Evolutionary conservation across 2,113 vertebrate genomes (phyloP).

Genomic region (Vombatus ursinus): DNA sequence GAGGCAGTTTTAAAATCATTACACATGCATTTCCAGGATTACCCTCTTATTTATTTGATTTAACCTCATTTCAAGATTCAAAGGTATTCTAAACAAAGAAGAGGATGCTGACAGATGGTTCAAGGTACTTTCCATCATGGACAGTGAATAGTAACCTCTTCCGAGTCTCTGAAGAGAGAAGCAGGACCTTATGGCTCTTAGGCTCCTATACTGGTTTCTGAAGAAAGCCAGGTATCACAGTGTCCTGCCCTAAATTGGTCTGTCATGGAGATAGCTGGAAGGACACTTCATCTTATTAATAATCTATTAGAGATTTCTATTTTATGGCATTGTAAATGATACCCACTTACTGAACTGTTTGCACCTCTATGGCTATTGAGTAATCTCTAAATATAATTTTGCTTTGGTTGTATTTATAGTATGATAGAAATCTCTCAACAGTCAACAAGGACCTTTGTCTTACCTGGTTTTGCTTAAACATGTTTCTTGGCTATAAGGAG

Average conservation of each 20-base stretch:
- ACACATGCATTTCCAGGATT: conserved; percentile 27
- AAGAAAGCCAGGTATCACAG: conserved; percentile 52
- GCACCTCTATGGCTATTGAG: conserved; percentile 34
- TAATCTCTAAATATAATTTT: conserved; percentile 42
- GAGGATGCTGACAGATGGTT: conserved; percentile 13
- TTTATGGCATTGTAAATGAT: conserved; percentile 27
- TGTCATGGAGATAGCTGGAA: background rate
- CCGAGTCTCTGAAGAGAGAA: background rate
- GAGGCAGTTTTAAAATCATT: conserved; percentile 30
- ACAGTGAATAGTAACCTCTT: background rate
- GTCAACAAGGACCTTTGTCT: background rate
- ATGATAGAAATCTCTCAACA: background rate
- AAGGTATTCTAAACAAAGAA: background rate
- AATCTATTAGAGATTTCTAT: conserved; percentile 36
- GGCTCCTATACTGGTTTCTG: conserved; percentile 7
- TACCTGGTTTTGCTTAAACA: background rate
- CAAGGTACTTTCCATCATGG: background rate
- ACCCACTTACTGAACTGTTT: conserved; percentile 37
- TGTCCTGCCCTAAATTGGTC: background rate
- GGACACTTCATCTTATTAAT: conserved; percentile 56
- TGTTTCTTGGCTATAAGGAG: background rate
- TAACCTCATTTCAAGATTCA: background rate
- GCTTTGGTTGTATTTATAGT: conserved; percentile 19
- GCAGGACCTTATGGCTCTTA: background rate
- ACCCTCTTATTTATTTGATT: conserved; percentile 7